Conservation (phyloP, 2,888 invertebrate genomes). For the Torymus tubicola region DNA sequence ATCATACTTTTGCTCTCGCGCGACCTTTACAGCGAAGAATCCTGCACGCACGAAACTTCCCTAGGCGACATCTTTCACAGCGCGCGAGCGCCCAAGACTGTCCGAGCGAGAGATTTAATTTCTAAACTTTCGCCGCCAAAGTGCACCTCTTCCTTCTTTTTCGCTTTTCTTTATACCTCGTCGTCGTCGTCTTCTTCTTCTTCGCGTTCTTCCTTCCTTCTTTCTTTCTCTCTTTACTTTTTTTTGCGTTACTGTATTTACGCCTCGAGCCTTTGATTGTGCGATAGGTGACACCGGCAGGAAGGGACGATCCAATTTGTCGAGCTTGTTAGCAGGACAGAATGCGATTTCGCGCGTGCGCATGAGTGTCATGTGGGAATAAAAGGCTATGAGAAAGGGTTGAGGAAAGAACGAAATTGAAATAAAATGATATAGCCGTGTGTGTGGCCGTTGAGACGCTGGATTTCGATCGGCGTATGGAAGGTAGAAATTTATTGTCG, state of each 20-base stretch:
- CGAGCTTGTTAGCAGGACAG: neutral
- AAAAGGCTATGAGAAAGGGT: too few relatives aligned
- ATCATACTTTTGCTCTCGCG: too few relatives aligned
- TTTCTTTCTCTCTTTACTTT: neutral
- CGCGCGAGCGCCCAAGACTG: neutral
- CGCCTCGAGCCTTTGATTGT: too few relatives aligned
- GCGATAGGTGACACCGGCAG: neutral
- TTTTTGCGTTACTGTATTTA: neutral
- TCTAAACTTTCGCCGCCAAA: constrained; percentile 7
- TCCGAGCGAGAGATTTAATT: constrained; percentile 31
- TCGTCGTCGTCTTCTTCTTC: too few relatives aligned
- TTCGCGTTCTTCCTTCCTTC: neutral
- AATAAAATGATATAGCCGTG: too few relatives aligned
- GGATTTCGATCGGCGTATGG: too few relatives aligned
- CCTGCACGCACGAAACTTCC: constrained; percentile 11
- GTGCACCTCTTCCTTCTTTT: neutral
- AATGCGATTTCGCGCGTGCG: too few relatives aligned
- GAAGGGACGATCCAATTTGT: constrained; percentile 19
- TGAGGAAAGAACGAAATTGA: too few relatives aligned
- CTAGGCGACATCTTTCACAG: constrained; percentile 14
- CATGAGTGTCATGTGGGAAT: too few relatives aligned
- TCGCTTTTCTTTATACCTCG: neutral
- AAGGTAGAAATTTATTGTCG: neutral
- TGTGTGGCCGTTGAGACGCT: too few relatives aligned
- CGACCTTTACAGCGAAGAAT: neutral